Conservation (phyloP, 2,888 invertebrate genomes). For the Trachelus troglodyta region DNA sequence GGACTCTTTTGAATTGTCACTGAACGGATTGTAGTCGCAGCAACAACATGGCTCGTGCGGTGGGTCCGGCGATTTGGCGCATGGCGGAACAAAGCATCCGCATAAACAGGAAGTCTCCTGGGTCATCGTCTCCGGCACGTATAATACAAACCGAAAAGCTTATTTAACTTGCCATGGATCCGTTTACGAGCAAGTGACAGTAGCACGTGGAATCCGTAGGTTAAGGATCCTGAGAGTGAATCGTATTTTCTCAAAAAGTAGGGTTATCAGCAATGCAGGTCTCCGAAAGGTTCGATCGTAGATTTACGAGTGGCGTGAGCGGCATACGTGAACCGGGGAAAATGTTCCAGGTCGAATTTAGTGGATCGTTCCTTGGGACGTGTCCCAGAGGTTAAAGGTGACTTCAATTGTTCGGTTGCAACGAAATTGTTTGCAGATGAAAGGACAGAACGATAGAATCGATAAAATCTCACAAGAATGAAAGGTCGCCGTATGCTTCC, state of each 20-base stretch:
- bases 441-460: background rate
- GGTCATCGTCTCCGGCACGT: background rate
- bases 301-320: background rate
- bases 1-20: conserved; percentile 46
- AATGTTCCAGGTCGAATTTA: background rate
- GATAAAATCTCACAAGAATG: background rate
- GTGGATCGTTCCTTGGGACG: background rate
- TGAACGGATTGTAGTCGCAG: conserved; percentile 52
- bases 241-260: background rate
- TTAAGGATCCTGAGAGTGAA: background rate
- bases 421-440: background rate
- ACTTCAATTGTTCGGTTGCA: background rate
- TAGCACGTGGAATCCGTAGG: background rate
- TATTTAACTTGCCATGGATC: background rate
- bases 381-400: background rate
- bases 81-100: conserved; percentile 34
- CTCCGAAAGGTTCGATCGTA: background rate
- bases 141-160: background rate
- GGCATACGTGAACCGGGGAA: background rate
- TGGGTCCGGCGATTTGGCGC: conserved; percentile 21
- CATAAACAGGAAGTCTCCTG: conserved; percentile 12
- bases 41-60: conserved; percentile 51
- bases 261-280: background rate
- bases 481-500: background rate
- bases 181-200: background rate